Conservation (phyloP, 2,113 vertebrate species). For the Corythaeola cristata region DNA sequence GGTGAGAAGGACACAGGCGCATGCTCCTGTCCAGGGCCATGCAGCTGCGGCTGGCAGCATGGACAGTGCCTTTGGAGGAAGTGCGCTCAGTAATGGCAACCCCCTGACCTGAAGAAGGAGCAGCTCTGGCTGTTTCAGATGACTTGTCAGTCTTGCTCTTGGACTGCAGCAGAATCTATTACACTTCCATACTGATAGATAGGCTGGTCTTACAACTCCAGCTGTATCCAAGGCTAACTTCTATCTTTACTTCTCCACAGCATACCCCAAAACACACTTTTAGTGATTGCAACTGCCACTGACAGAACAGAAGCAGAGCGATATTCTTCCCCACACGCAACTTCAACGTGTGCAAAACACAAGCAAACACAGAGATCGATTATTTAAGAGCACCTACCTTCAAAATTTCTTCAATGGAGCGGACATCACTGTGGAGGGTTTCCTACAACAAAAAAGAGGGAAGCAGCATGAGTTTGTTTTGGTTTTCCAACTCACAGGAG, state of each 20-base stretch:
- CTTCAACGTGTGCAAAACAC: not conserved
- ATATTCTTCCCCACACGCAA: not conserved
- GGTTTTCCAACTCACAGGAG: not conserved
- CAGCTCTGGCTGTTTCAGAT: not conserved
- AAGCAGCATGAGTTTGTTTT: not conserved
- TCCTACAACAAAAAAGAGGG: slow-evolving; percentile 63
- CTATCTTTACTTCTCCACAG: not conserved
- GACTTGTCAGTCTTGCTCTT: not conserved
- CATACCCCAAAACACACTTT: not conserved
- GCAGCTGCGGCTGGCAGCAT: not conserved
- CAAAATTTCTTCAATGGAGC: slow-evolving; percentile 90
- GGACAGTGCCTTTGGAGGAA: not conserved
- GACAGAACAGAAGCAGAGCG: not conserved
- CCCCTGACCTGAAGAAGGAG: not conserved
- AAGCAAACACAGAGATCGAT: not conserved
- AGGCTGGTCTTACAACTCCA: not conserved
- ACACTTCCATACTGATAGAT: not conserved
- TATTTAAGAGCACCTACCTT: slow-evolving; percentile 78
- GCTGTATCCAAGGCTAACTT: not conserved
- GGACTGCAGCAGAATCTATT: not conserved
- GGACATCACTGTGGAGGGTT: slow-evolving; percentile 81
- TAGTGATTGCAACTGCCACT: not conserved
- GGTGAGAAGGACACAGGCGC: not conserved
- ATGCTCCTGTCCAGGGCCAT: rapidly evolving
- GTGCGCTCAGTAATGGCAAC: rapidly evolving